phyloP scores from a whole-genome alignment of 2,113 vertebrate species.

The Haplochromis burtoni region DNA sequence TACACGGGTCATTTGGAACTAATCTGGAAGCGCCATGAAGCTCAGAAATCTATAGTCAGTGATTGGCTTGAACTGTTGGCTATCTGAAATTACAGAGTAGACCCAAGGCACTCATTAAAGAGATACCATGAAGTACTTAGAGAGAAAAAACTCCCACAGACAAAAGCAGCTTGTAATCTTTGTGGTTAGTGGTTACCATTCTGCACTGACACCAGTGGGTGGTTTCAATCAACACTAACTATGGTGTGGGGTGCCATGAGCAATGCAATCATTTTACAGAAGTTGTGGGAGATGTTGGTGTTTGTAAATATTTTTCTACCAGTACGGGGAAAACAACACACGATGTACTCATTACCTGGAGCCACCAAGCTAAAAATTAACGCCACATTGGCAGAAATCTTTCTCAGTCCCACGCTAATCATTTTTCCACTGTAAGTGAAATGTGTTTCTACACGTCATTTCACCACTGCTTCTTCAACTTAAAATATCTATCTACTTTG shows the following conservation, averaged over 20 bases:
- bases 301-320: not conserved
- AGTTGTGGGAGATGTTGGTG: not conserved
- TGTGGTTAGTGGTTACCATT: not conserved
- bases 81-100: not conserved
- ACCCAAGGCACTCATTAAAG: conserved; percentile 4
- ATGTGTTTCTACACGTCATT: not conserved
- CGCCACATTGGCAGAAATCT: not conserved
- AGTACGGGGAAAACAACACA: not conserved
- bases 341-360: not conserved
- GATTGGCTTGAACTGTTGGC: not conserved
- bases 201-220: not conserved
- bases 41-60: not conserved
- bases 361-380: not conserved
- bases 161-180: not conserved
- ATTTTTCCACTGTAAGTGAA: not conserved
- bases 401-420: not conserved
- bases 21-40: not conserved
- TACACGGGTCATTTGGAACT: not conserved
- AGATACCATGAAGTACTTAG: not conserved
- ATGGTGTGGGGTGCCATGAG: not conserved
- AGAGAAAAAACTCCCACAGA: not conserved
- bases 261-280: not conserved
- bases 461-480: not conserved
- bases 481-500: not conserved
- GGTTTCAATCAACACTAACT: not conserved